These are phyloP conservation scores for Baccha elongata DNA, from an alignment of 2,888 invertebrate genomes.

Conservation along the genomic window DNA sequence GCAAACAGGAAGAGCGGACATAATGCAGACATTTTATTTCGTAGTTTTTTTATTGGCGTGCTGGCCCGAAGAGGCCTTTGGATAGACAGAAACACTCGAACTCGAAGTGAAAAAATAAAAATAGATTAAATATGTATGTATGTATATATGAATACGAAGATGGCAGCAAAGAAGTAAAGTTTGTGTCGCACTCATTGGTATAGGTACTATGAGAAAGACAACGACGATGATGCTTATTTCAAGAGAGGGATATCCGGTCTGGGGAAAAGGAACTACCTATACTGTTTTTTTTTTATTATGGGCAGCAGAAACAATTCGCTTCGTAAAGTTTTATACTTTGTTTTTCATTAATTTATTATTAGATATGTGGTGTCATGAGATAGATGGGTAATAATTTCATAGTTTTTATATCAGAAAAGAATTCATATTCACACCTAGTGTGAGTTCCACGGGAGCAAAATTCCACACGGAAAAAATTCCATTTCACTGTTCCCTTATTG, in stretches of 20 bases:
- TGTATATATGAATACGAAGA: conserved; percentile 3
- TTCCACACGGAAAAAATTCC: too few species aligned
- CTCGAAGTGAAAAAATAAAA: background rate
- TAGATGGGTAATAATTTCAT: conserved; percentile 17
- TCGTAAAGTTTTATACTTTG: conserved; percentile 5
- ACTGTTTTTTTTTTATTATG: background rate
- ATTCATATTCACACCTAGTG: too few species aligned
- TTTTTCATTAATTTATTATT: background rate
- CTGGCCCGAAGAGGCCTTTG: conserved; percentile 52
- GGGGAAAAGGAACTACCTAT: background rate
- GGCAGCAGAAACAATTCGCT: conserved; percentile 39
- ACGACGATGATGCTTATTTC: conserved; percentile 29
- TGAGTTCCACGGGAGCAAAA: too few species aligned
- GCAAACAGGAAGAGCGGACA: conserved; percentile 49
- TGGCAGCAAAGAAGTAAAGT: conserved; percentile 53
- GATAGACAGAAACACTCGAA: conserved; percentile 20
- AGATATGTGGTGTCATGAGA: background rate
- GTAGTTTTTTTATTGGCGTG: conserved; percentile 65
- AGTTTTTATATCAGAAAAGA: too few species aligned
- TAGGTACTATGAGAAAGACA: background rate
- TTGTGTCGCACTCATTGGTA: conserved; percentile 44
- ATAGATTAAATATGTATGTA: background rate
- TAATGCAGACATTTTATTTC: conserved; percentile 72
- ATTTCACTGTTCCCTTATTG: too few species aligned
- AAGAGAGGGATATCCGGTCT: conserved; percentile 42